Evolutionary conservation across 2,888 invertebrate genomes (phyloP), one percentile per base, ranked within the genome.

Genomic region (Mellilla xanthometata): DNA sequence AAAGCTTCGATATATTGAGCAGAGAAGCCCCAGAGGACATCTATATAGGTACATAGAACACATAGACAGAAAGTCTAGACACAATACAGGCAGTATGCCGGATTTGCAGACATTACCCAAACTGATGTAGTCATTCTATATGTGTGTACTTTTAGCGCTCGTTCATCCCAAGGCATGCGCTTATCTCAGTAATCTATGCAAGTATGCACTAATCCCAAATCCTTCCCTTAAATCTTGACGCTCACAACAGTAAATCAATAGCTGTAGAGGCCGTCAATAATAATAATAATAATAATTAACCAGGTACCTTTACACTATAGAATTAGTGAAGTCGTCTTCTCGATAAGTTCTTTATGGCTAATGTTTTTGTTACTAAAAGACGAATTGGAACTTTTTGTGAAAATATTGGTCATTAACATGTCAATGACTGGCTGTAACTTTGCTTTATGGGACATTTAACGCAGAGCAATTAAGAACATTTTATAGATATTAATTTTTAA

Each of bases 401-500:
- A 54, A 49, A 51, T 57, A 57, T 54, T 54, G 40, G 47, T 51
- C 60, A 67, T 67, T 65, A 70, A 68, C 59, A 62, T 64, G 60
- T 60, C 64, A 56, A 58, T 57, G 52, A 57, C 58, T 56, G 51
- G 52, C 59, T 52, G 62, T 66, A 60, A 68, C 57, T 67, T 61
- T 62, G 53, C 53, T 73, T 71, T 69, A 68, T 63, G 61, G 57
- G 54, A 57, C 64, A 62, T 68, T 70, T 68, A 69, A 59, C 59
- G 45, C 38, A 33, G 36, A 52, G 45, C 65, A 66, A 71, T 69
- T 65, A 64, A 53, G 44, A 52, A 56, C 54, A 58, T 66, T 58
- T 65, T 48, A 60, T 56, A 38, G 31, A 39, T 11, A 48, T 38
- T 41, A 33, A 33, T 38, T 40, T 36, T 32, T 13, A 41, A 41